Evolutionary conservation across 2,113 vertebrate genomes (phyloP).

Genomic region (Haliaeetus leucogaster): DNA sequence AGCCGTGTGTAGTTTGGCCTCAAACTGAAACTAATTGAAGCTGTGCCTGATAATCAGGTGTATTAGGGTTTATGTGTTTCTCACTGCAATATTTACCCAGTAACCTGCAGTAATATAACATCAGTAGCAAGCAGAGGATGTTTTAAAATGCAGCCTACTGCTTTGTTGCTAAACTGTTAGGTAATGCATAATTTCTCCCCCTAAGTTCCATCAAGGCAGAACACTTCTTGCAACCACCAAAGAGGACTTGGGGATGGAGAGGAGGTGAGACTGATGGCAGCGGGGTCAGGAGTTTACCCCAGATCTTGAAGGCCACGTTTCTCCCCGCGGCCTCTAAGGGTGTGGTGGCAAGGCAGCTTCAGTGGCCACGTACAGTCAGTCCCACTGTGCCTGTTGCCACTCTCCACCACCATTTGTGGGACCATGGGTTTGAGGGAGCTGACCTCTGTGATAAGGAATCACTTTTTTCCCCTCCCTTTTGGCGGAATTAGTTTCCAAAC

Average conservation of each 20-base stretch:
- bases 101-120: not conserved
- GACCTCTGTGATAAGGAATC: not conserved
- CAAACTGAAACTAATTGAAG: not conserved
- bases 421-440: not conserved
- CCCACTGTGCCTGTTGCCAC: not conserved
- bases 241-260: not conserved
- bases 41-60: not conserved
- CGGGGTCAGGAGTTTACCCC: not conserved
- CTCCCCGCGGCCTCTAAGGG: not conserved
- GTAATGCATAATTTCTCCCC: not conserved
- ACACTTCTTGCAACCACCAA: not conserved
- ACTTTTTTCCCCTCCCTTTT: rapidly evolving
- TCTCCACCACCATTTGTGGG: not conserved
- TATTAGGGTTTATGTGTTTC: not conserved
- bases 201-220: not conserved
- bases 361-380: rapidly evolving
- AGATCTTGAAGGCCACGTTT: not conserved
- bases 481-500: not conserved
- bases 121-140: not conserved
- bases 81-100: not conserved
- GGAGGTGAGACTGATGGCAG: not conserved
- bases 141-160: not conserved
- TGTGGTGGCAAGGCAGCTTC: not conserved
- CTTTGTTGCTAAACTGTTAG: not conserved
- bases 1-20: not conserved